Conservation (phyloP, 1,140 invertebrate species). For the Diachasma alloeum region DNA sequence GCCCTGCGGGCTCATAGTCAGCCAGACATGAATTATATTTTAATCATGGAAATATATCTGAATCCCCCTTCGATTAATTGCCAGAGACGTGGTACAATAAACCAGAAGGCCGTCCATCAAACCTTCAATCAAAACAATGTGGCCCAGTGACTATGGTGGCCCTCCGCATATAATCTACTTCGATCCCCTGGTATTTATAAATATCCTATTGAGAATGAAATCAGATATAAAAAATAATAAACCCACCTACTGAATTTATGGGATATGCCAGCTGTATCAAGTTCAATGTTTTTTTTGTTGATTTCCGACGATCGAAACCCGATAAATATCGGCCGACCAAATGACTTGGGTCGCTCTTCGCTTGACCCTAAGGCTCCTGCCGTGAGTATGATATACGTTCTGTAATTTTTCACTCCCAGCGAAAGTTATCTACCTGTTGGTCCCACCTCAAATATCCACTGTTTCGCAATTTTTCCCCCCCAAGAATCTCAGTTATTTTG, state of each 20-base stretch:
- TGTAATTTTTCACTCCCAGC: slow-evolving; percentile 46
- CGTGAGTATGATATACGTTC: slow-evolving; percentile 42
- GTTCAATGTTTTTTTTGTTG: not conserved
- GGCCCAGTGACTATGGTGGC: not conserved
- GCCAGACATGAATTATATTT: slow-evolving; percentile 39
- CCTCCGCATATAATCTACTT: not conserved
- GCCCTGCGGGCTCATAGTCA: slow-evolving; percentile 13
- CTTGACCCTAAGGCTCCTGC: slow-evolving; percentile 31
- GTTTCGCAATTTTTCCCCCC: not conserved
- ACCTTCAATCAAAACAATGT: slow-evolving; percentile 10
- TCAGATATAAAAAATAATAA: not conserved
- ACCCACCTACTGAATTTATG: not conserved
- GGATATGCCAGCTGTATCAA: not conserved
- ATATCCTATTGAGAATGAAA: not conserved
- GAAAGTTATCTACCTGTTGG: slow-evolving; percentile 38
- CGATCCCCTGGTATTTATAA: not conserved
- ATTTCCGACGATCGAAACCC: not conserved
- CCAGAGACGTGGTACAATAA: slow-evolving; percentile 20
- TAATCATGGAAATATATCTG: slow-evolving; percentile 35
- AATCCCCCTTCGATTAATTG: slow-evolving; percentile 35
- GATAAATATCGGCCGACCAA: slow-evolving; percentile 4
- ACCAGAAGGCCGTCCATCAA: not conserved
- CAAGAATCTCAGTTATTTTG: not conserved
- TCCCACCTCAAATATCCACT: not conserved
- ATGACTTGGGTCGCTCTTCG: slow-evolving; percentile 10